A percentile compares a stretch with the other conserved stretches of the same genome.
phyloP scores from a whole-genome alignment of 1,140 invertebrate species.

The Brevipalpus yothersi region DNA sequence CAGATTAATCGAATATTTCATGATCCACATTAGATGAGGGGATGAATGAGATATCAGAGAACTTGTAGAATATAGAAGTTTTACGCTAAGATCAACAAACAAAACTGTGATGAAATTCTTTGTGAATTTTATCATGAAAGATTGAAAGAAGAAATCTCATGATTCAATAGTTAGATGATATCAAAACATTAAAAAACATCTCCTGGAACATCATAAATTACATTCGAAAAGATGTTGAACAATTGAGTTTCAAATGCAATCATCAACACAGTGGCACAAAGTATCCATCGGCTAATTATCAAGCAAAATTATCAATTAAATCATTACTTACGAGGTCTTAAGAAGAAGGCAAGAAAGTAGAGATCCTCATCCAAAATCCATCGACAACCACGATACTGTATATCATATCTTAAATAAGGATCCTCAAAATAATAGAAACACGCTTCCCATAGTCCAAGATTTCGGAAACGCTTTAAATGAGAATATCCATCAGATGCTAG shows the following conservation, averaged over 20 bases:
- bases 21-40: no score
- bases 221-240: no score
- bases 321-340: conserved; percentile 12
- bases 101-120: no score
- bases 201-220: no score
- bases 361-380: conserved; percentile 16
- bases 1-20: no score
- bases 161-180: no score
- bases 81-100: no score
- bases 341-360: conserved; percentile 10
- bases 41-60: no score
- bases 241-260: neutral
- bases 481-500: conserved; percentile 10
- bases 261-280: neutral
- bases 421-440: conserved; percentile 14
- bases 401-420: conserved; percentile 13
- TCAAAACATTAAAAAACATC: no score
- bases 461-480: conserved; percentile 11
- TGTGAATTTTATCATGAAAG: no score
- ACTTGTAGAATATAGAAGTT: no score
- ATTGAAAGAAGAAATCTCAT: no score
- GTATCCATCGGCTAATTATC: neutral
- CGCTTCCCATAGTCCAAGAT: conserved; percentile 14
- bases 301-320: neutral
- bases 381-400: conserved; percentile 12